A percentile compares a stretch with the other conserved stretches of the same genome.
These are phyloP conservation scores for Rotaria macrura DNA, from an alignment of 2,888 invertebrate species.

Conservation along the genomic window DNA sequence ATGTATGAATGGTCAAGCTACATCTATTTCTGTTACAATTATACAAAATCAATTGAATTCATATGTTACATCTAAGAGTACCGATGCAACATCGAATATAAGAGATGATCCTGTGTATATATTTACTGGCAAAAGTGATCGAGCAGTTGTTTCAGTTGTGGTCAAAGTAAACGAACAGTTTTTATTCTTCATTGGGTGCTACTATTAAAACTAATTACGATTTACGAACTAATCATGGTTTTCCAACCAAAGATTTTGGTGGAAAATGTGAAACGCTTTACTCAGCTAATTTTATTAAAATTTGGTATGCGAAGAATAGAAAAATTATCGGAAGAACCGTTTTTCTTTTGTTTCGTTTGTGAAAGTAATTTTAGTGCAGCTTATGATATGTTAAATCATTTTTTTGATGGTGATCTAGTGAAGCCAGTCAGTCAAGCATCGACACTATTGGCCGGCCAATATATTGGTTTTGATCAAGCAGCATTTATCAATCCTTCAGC, in stretches of 20 bases:
- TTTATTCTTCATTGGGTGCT: neutral
- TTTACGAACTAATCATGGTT: neutral
- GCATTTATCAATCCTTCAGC: neutral
- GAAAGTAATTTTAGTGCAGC: neutral
- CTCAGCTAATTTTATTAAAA: neutral
- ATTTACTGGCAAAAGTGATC: conserved; percentile 22
- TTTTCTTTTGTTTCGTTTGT: neutral
- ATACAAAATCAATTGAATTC: neutral
- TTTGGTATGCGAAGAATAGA: neutral
- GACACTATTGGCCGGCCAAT: neutral
- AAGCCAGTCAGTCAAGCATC: neutral
- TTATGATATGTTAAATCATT: neutral
- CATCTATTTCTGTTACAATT: neutral
- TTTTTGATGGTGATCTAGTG: neutral
- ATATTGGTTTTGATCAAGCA: neutral
- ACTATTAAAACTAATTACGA: neutral
- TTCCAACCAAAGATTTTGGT: neutral
- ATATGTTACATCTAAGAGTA: neutral
- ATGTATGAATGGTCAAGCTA: neutral
- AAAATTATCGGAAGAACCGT: neutral
- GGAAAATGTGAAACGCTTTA: neutral
- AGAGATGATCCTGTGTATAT: conserved; percentile 27
- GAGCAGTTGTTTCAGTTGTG: neutral
- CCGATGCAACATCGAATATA: conserved; percentile 8
- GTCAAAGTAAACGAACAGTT: neutral